Percentiles rank a stretch among this genome's conserved stretches.
These are phyloP conservation scores for Geococcyx californianus DNA, from an alignment of 2,113 vertebrate species.

Conservation along the genomic window DNA sequence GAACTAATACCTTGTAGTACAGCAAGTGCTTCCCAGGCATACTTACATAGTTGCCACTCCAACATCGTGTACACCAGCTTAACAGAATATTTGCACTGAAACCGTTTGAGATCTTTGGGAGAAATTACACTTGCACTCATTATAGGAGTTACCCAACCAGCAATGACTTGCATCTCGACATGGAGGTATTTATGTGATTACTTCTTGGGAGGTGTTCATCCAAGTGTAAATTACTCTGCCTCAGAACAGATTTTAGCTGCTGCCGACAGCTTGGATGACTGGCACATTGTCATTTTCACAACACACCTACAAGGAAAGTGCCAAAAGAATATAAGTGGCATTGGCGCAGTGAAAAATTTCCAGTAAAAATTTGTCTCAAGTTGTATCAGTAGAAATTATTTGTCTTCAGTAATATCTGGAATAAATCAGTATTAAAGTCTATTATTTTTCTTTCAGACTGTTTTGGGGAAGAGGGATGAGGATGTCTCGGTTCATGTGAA, in stretches of 20 bases:
- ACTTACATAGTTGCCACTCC: not conserved
- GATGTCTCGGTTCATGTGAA: not conserved
- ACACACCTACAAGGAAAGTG: constrained; percentile 78
- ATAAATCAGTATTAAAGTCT: not conserved
- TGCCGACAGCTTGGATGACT: constrained; percentile 80
- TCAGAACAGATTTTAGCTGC: constrained; percentile 74
- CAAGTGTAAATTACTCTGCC: constrained; percentile 78
- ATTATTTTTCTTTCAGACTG: not conserved
- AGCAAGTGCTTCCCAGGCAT: not conserved
- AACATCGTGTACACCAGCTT: not conserved
- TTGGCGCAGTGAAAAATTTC: constrained; percentile 31
- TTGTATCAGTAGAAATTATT: constrained; percentile 39
- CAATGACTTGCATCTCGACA: constrained; percentile 38
- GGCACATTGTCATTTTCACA: constrained; percentile 81
- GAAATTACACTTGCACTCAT: not conserved
- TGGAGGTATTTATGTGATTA: constrained; percentile 71
- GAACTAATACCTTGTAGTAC: not conserved
- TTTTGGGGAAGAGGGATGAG: not conserved
- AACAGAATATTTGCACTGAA: constrained; percentile 30
- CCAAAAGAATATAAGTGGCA: constrained; percentile 70
- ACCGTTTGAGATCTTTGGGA: constrained; percentile 33
- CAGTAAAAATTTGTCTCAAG: constrained; percentile 48
- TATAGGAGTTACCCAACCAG: constrained; percentile 51
- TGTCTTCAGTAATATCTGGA: constrained; percentile 22
- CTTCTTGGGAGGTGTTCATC: constrained; percentile 75